These are phyloP conservation scores for Ceyx cyanopectus DNA, from an alignment of 2,113 vertebrate species.

Conservation along the genomic window DNA sequence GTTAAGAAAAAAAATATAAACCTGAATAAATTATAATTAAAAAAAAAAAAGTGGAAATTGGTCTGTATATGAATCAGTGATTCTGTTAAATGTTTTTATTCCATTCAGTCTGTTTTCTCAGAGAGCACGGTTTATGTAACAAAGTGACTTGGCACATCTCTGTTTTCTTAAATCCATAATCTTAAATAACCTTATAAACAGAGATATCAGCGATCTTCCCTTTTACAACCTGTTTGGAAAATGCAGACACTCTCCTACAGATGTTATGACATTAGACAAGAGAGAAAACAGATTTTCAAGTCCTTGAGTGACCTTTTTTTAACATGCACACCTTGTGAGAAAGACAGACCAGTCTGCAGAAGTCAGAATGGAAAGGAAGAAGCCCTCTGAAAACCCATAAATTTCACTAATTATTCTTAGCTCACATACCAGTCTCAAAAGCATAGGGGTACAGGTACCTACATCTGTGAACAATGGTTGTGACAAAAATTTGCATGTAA, in stretches of 20 bases:
- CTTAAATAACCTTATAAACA: background rate
- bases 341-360: background rate
- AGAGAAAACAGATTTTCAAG: background rate
- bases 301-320: background rate
- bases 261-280: background rate
- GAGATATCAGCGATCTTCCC: background rate
- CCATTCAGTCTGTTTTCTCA: background rate
- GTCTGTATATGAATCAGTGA: background rate
- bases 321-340: background rate
- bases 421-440: background rate
- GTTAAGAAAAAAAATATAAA: background rate
- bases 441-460: rapidly evolving
- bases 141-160: background rate
- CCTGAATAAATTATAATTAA: background rate
- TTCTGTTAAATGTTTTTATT: background rate
- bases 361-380: background rate
- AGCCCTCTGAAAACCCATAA: background rate
- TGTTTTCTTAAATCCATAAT: background rate
- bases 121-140: background rate
- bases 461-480: background rate
- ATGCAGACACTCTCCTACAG: background rate
- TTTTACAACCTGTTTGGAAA: background rate
- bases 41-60: background rate
- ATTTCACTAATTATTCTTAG: background rate
- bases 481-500: background rate